Percentiles rank a stretch among this genome's conserved stretches.
Evolutionary conservation across 2,888 invertebrate species (phyloP).

Genomic region (Abrostola tripartita): DNA sequence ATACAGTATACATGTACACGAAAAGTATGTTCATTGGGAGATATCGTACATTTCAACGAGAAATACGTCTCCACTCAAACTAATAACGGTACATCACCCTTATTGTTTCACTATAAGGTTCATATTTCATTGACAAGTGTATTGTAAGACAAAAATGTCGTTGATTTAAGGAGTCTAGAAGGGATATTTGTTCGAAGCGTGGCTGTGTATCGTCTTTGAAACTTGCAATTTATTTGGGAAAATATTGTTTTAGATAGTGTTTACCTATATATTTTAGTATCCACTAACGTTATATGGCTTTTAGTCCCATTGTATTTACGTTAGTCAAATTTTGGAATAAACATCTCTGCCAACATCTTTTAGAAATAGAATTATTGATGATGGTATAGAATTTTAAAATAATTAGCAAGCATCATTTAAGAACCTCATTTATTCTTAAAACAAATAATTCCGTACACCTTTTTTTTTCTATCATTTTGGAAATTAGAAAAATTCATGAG

Average conservation of each 20-base stretch:
- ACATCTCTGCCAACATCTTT: too few species aligned
- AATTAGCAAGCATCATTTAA: too few species aligned
- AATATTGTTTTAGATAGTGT: too few species aligned
- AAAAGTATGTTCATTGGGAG: conserved; percentile 47
- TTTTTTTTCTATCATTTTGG: too few species aligned
- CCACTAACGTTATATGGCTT: too few species aligned
- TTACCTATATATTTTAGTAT: neutral
- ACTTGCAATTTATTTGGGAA: neutral
- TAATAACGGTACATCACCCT: conserved; percentile 38
- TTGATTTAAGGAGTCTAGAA: conserved; percentile 35
- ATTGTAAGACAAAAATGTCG: conserved; percentile 40
- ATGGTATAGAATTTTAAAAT: too few species aligned
- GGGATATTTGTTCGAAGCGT: conserved; percentile 7
- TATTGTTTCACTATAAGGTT: conserved; percentile 49
- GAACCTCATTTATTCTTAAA: too few species aligned
- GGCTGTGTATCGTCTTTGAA: neutral
- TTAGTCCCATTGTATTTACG: too few species aligned
- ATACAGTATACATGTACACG: conserved; percentile 31
- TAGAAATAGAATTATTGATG: too few species aligned
- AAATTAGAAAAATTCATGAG: too few species aligned
- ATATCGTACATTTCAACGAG: conserved; percentile 48
- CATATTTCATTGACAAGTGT: conserved; percentile 51
- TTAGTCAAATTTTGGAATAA: neutral
- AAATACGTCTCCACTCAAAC: conserved; percentile 25
- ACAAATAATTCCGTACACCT: too few species aligned